These are phyloP conservation scores for Cremastinae sp. DNA, from an alignment of 2,888 invertebrate genomes.

Conservation along the genomic window DNA sequence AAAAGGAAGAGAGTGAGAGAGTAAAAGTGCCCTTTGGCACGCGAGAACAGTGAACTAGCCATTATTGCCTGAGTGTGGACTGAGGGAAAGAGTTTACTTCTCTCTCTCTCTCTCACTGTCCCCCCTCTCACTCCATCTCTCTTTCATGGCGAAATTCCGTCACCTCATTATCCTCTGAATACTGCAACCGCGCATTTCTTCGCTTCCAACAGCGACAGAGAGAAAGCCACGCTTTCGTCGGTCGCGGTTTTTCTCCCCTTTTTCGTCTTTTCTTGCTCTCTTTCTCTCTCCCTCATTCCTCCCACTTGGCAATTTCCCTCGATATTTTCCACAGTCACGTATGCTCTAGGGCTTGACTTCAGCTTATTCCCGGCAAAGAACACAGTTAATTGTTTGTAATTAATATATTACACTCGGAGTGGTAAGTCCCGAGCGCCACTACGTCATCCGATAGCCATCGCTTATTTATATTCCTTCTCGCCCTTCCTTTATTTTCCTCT, in stretches of 20 bases:
- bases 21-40: slow-evolving; percentile 74
- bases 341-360: slow-evolving; percentile 40
- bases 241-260: slow-evolving; percentile 27
- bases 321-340: slow-evolving; percentile 56
- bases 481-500: slow-evolving; percentile 11
- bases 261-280: slow-evolving; percentile 50
- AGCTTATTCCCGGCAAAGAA: slow-evolving; percentile 65
- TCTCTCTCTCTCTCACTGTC: too few species aligned
- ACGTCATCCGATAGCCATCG: slow-evolving; percentile 73
- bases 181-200: slow-evolving; percentile 41
- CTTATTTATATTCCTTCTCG: slow-evolving; percentile 66
- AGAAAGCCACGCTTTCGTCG: slow-evolving; percentile 31
- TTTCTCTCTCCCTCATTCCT: slow-evolving; percentile 38
- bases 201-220: slow-evolving; percentile 46
- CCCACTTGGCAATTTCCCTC: slow-evolving; percentile 25
- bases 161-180: slow-evolving; percentile 55
- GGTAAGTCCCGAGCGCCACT: slow-evolving; percentile 67
- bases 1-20: slow-evolving; percentile 56
- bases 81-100: too few species aligned
- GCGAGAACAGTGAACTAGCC: slow-evolving; percentile 74
- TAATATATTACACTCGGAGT: slow-evolving; percentile 76
- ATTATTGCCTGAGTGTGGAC: slow-evolving; percentile 66
- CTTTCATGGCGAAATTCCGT: slow-evolving; percentile 47
- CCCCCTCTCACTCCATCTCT: too few species aligned
- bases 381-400: slow-evolving; percentile 77